Percentiles rank a stretch among this genome's conserved stretches.
phyloP scores from a whole-genome alignment of 2,113 vertebrate species.

The Sula dactylatra region DNA sequence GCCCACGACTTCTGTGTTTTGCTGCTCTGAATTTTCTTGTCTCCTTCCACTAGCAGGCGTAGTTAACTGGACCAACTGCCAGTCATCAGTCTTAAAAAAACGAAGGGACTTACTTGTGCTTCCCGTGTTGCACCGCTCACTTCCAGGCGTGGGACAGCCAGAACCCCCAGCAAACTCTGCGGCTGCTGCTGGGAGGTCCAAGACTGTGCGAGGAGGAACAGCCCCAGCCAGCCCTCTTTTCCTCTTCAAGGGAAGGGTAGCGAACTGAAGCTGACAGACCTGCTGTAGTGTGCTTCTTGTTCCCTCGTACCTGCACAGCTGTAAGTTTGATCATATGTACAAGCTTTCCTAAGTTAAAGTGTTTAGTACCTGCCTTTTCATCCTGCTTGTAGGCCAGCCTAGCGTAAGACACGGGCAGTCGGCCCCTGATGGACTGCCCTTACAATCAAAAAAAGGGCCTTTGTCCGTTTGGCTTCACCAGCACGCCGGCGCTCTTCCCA shows the following conservation, averaged over 20 bases:
- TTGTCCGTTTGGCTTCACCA: background rate
- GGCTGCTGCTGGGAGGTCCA: background rate
- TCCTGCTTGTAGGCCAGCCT: background rate
- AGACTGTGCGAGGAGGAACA: rapidly evolving
- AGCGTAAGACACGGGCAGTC: rapidly evolving
- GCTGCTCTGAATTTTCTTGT: background rate
- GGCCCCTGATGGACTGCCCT: background rate
- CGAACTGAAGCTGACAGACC: rapidly evolving
- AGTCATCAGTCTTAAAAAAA: background rate
- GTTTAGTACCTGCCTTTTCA: background rate
- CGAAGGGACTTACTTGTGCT: background rate
- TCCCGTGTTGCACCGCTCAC: rapidly evolving
- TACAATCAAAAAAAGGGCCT: too few relatives aligned
- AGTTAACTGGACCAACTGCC: rapidly evolving
- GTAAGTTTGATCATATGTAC: rapidly evolving
- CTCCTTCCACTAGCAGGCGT: background rate
- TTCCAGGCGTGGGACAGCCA: background rate
- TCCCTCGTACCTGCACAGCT: background rate
- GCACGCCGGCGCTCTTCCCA: background rate
- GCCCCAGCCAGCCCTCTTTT: background rate
- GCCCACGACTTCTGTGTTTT: background rate
- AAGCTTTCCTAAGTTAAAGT: too few relatives aligned
- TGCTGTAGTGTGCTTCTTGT: rapidly evolving
- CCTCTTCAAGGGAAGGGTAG: background rate
- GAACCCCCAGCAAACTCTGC: background rate